Conservation (phyloP, 2,888 invertebrate species). For the Danaus chrysippus region DNA sequence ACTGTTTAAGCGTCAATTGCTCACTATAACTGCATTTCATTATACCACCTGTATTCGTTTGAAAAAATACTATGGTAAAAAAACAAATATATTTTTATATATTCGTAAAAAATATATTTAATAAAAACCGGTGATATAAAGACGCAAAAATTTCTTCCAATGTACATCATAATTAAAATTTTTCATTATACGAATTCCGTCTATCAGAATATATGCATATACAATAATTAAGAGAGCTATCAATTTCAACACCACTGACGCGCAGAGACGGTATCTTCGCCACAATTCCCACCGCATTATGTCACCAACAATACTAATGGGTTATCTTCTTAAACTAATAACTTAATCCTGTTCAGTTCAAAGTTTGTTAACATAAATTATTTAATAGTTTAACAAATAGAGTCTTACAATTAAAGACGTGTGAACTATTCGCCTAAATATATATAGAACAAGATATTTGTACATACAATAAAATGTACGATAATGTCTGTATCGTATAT, state of each 20-base stretch:
- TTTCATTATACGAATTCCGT: background rate
- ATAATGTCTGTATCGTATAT: background rate
- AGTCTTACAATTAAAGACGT: background rate
- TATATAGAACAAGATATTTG: no score
- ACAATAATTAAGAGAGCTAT: conserved; percentile 16
- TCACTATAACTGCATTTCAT: no score
- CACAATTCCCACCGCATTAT: conserved; percentile 21
- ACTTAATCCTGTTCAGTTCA: background rate
- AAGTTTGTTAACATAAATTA: conserved; percentile 4
- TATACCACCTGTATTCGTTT: no score
- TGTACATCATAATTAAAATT: no score
- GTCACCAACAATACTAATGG: conserved; percentile 22
- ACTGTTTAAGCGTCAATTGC: no score
- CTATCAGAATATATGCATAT: background rate
- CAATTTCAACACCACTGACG: conserved; percentile 26
- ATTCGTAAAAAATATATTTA: no score
- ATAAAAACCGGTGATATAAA: no score
- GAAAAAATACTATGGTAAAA: no score
- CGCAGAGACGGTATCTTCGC: conserved; percentile 19
- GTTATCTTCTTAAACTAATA: conserved; percentile 6
- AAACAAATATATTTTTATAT: no score
- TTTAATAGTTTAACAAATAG: background rate
- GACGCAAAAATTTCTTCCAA: no score
- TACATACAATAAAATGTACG: no score
- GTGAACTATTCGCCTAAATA: background rate